Conservation (phyloP, 2,113 vertebrate species). For the Lota lota region DNA sequence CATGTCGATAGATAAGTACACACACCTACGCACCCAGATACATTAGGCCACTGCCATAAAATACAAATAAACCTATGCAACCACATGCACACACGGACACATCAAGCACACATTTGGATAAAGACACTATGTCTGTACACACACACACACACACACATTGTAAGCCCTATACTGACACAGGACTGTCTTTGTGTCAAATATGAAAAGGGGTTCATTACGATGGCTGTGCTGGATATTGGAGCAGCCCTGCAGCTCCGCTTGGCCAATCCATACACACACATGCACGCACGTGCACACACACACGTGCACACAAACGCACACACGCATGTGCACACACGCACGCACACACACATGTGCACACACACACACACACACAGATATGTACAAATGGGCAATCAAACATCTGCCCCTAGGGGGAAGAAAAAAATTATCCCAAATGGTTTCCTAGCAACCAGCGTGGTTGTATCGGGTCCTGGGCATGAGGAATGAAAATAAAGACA, state of each 20-base stretch:
- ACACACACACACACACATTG: slow-evolving; percentile 12
- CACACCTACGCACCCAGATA: background rate
- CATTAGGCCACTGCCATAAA: too few relatives aligned
- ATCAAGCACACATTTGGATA: slow-evolving; percentile 2
- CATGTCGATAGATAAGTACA: background rate
- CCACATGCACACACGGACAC: background rate
- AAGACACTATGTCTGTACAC: slow-evolving; percentile 2
- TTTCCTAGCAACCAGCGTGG: slow-evolving; percentile 71
- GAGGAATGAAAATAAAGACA: slow-evolving; percentile 56
- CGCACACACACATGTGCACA: slow-evolving; percentile 4
- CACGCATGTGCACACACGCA: background rate
- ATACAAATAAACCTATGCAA: too few relatives aligned
- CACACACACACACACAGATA: slow-evolving; percentile 12
- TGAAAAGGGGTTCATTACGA: slow-evolving; percentile 60
- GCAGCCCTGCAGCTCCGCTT: slow-evolving; percentile 62
- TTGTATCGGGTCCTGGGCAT: slow-evolving; percentile 50
- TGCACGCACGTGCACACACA: slow-evolving; percentile 16
- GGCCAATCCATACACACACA: slow-evolving; percentile 53
- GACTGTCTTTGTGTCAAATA: slow-evolving; percentile 50
- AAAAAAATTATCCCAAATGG: slow-evolving; percentile 51
- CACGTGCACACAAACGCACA: background rate
- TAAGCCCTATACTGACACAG: slow-evolving; percentile 29
- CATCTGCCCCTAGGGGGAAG: slow-evolving; percentile 47
- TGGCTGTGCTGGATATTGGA: slow-evolving; percentile 61
- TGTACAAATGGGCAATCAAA: slow-evolving; percentile 66